Base-by-base conservation (phyloP, 1,140 invertebrate genomes). In the Fopius arisanus region DNA sequence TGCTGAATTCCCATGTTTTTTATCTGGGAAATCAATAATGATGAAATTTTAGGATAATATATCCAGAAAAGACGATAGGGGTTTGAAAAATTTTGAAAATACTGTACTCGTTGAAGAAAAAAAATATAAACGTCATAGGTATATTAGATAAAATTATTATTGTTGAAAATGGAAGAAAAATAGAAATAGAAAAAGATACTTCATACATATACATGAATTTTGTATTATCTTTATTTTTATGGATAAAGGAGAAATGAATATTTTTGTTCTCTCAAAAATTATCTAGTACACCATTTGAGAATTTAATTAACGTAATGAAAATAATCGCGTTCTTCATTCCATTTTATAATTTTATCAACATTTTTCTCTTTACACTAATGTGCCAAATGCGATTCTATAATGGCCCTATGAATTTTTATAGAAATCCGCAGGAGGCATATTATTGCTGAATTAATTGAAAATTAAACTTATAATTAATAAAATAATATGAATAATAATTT, bases 371-470 rank as follows among this genome's bases (percentile, higher is more conserved):
- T 41, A 21, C 28, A 65, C 3, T 19, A 19, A 80, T 85, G 84
- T 79, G 81, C 81, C 81, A 62, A 81, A 77, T 80, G 76, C 77
- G 79, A 84, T 84, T 78, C 78, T 83, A 69, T 77, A 80, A 78
- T 76, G 83, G 84, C 84, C 84, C 84, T 86, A 86, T 78, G 79
- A 78, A 65, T 67, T 73, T 79, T 75, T 80, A 79, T 75, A 82
- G 79, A 75, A n/a, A 82, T 84, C 21, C 80, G 77, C 70, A 78
- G 48, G 72, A 77, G 78, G 83, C 83, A 86, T 86, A 86, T 84
- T 10, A 37, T 37, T 10, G 33, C 7, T 37, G 9, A 10, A 31
- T 31, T 7, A 31, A 31, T 4, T 31, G 7, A 31, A 31, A n/a
- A n/a, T n/a, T n/a, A n/a, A n/a, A n/a, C n/a, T n/a, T n/a, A n/a